Evolutionary conservation across 2,888 invertebrate species (phyloP), one percentile per base, ranked within the genome.

Genomic region (Lymantria dispar): DNA sequence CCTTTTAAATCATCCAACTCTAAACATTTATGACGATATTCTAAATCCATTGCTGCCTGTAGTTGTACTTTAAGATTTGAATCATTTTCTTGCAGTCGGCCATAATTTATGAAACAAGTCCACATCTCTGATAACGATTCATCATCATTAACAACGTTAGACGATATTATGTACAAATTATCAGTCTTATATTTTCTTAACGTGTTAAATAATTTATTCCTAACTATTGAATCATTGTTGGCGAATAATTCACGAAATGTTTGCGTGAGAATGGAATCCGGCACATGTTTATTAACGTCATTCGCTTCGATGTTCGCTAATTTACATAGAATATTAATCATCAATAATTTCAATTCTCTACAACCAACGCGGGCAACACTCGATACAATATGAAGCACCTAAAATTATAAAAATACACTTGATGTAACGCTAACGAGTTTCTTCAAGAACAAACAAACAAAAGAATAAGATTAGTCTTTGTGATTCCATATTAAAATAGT

Each of bases 331-430:
- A 78, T 58, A 48, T 77, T 69, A 10, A 78, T 73, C 29, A 84
- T 47, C 8, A 78, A 48, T 47, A 80, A 53, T 52, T 78, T 78
- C 15, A 81, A 55, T 67, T 85, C 85, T 7, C 58, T 64, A 54
- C 77, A 78, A n/a, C 72, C 71, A n/a, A 68, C 64, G 48, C 69
- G 57, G 38, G 78, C 55, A 31, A 85, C 69, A 43, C 61, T 70
- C 13, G 74, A 71, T 29, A 84, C 70, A 1, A 75, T 64, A 50
- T 83, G 80, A 11, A 85, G 68, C 33, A 87, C 70, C 89, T 90
- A 62, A 52, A 72, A 72, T 39, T 43, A 45, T 30, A 48, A 52
- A 61, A 57, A 22, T 2, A 22, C 2, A 22, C 22, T 22, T 22
- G 22, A 22, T 10, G 22, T 22, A 22, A 22, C 22, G 22, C 22